Conservation (phyloP, 2,888 invertebrate species). For the Caenorhabditis plicata region DNA sequence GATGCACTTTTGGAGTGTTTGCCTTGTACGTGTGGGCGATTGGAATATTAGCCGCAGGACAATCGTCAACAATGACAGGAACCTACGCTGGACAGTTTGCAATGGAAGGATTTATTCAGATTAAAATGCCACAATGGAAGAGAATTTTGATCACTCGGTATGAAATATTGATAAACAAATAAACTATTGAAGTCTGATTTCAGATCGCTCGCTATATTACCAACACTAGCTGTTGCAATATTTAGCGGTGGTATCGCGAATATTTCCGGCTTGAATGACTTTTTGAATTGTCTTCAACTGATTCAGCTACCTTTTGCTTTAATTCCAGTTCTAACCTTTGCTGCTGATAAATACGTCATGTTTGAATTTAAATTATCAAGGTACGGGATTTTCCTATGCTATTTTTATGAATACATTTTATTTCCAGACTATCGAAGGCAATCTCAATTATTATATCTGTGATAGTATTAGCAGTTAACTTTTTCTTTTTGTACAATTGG, state of each 20-base stretch:
- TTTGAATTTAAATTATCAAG: constrained; percentile 79
- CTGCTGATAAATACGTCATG: constrained; percentile 79
- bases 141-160: constrained; percentile 79
- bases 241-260: constrained; percentile 61
- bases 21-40: constrained; percentile 71
- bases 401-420: not conserved
- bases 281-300: constrained; percentile 83
- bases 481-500: constrained; percentile 72
- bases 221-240: constrained; percentile 68
- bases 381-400: constrained; percentile 67
- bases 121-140: constrained; percentile 84
- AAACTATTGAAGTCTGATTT: no score
- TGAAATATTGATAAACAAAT: no score
- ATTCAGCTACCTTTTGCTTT: constrained; percentile 75
- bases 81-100: constrained; percentile 69
- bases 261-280: constrained; percentile 76
- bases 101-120: constrained; percentile 78
- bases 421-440: constrained; percentile 65
- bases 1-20: constrained; percentile 68
- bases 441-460: constrained; percentile 62
- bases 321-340: constrained; percentile 76
- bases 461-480: constrained; percentile 77
- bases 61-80: constrained; percentile 71
- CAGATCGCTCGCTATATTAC: constrained; percentile 78
- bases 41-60: constrained; percentile 70